These are phyloP conservation scores for Gulo gulo DNA, from an alignment of 2,113 vertebrate species.

Conservation along the genomic window DNA sequence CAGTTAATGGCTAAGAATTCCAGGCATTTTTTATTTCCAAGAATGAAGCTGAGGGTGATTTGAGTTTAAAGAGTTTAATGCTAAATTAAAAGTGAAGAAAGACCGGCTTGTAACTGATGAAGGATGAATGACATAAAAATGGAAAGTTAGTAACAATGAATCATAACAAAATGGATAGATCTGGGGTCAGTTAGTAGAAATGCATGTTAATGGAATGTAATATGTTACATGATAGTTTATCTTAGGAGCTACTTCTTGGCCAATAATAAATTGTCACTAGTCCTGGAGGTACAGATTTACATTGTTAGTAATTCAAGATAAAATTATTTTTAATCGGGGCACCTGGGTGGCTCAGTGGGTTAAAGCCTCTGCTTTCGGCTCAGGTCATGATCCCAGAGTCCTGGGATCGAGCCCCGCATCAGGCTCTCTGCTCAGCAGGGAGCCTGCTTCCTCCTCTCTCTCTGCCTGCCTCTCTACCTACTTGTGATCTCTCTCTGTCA, in stretches of 20 bases:
- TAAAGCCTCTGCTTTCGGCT: too few species aligned
- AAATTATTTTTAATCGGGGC: background rate
- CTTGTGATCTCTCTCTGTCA: too few species aligned
- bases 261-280: background rate
- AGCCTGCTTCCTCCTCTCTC: too few species aligned
- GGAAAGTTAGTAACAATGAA: background rate
- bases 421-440: too few species aligned
- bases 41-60: background rate
- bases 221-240: background rate
- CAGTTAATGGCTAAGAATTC: background rate
- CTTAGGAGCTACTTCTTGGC: background rate
- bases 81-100: constrained; percentile 30
- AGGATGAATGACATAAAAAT: background rate
- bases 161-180: background rate
- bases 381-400: too few species aligned
- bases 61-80: background rate
- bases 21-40: background rate
- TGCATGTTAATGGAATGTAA: background rate
- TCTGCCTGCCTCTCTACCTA: too few species aligned
- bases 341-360: too few species aligned
- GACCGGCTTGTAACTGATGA: background rate
- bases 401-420: too few species aligned
- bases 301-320: background rate
- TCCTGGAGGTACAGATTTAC: background rate
- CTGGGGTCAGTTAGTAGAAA: background rate